Evolutionary conservation across 1,140 invertebrate species (phyloP), one percentile per base, ranked within the genome.

Genomic region (fruit fly (Drosophila melanogaster)): DNA sequence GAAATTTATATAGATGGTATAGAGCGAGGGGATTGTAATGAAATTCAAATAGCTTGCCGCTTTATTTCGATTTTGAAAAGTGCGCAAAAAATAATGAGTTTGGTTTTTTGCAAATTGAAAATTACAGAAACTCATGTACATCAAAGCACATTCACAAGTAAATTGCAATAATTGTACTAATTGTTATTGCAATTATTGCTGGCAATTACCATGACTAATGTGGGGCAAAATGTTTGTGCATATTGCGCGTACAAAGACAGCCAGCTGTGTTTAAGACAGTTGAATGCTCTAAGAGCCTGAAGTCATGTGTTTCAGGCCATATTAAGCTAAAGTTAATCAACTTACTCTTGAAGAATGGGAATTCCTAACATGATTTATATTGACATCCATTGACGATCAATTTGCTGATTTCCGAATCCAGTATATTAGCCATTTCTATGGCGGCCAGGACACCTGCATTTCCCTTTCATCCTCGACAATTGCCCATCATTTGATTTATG

Each of bases 91-190:
- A 83, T 89, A 87, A 89, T 89, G 64, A 87, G 84, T 41, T 53
- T 53, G 41, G 60, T 66, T 71, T 71, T 79, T 83, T 84, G 83
- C 79, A 79, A 86, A 86, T 85, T 86, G 81, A 72, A 76, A 79
- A 86, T 86, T 86, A 67, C 64, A 78, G 46, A 47, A 78, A 80
- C 65, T 59, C 54, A 38, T 6, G 53, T 30, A 49, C 47, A 14
- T 5, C 6, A n/a, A 37, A 11, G 1, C 14, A 33, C 37, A 43
- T 5, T 1, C 22, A 37, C 62, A 84, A 58, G 80, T 74, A 89
- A 90, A 89, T 89, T 84, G 85, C 80, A 90, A 87, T 89, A 89
- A 89, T 89, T 89, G 77, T 78, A 70, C 85, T 89, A 89, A 89
- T 89, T 89, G 84, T 89, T 90, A 65, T 80, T 71, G 84, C 76